Evolutionary conservation across 2,113 vertebrate genomes (phyloP).

Genomic region (Phaethon lepturus): DNA sequence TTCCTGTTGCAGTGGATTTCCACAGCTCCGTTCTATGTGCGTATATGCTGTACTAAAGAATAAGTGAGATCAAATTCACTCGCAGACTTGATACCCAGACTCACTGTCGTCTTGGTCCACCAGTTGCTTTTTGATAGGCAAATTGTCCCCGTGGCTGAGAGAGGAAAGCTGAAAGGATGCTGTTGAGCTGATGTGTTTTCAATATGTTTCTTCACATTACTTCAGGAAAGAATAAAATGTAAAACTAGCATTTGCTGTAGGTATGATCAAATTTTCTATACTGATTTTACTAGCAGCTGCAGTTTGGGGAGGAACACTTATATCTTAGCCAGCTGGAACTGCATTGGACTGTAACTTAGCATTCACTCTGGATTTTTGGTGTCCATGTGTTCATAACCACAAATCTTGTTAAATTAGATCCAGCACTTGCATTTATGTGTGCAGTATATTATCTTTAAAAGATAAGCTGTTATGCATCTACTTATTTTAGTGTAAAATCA

Average conservation of each 20-base stretch:
- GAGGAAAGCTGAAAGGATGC: not conserved
- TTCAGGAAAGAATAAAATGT: not conserved
- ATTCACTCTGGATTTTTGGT: constrained; percentile 48
- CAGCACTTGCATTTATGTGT: constrained; percentile 41
- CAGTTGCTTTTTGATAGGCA: not conserved
- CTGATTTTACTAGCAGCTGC: constrained; percentile 1
- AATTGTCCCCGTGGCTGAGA: too few species aligned
- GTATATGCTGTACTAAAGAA: not conserved
- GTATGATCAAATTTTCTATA: not conserved
- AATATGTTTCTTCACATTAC: not conserved
- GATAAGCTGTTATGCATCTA: constrained; percentile 63
- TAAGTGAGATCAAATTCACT: not conserved
- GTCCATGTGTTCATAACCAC: constrained; percentile 71
- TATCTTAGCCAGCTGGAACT: constrained; percentile 43
- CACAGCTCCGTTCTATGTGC: not conserved
- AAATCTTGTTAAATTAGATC: constrained; percentile 70
- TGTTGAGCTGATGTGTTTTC: not conserved
- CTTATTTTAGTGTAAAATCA: constrained; percentile 33
- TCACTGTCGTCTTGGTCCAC: not conserved
- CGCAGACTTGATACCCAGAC: not conserved
- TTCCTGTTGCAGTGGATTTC: not conserved
- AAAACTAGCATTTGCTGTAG: not conserved
- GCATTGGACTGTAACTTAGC: constrained; percentile 23
- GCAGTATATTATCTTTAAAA: constrained; percentile 64
- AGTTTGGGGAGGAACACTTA: not conserved